These are phyloP conservation scores for Bellardia bayeri DNA, from an alignment of 2,888 invertebrate species.

Conservation along the genomic window DNA sequence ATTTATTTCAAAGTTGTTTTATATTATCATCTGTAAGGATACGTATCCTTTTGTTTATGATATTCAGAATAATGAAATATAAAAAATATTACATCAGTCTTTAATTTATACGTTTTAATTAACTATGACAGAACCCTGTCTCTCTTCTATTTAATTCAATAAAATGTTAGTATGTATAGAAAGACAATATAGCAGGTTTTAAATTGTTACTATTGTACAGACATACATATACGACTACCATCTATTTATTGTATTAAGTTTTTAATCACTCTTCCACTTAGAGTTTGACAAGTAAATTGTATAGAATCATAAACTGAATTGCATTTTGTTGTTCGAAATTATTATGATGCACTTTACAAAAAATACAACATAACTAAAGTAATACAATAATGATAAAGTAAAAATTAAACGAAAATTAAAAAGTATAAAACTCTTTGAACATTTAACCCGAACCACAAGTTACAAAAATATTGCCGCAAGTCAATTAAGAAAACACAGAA, in stretches of 20 bases:
- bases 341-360: conserved; percentile 39
- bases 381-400: conserved; percentile 22
- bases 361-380: conserved; percentile 8
- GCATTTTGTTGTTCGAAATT: conserved; percentile 50
- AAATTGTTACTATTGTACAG: background rate
- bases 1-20: no score
- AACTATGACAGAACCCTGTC: no score
- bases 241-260: background rate
- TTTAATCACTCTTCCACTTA: background rate
- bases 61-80: no score
- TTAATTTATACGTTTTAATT: no score
- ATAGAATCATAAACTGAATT: conserved; percentile 36
- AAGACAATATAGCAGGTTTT: no score
- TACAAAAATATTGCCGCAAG: conserved; percentile 59
- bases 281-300: background rate
- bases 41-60: no score
- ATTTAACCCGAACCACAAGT: conserved; percentile 29
- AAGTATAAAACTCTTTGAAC: background rate
- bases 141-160: no score
- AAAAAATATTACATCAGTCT: no score
- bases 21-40: no score
- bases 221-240: background rate
- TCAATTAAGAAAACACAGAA: conserved; percentile 68
- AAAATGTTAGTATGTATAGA: no score
- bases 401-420: conserved; percentile 40